Base-by-base conservation (phyloP, 2,113 vertebrate genomes). In the Microtus oregoni region DNA sequence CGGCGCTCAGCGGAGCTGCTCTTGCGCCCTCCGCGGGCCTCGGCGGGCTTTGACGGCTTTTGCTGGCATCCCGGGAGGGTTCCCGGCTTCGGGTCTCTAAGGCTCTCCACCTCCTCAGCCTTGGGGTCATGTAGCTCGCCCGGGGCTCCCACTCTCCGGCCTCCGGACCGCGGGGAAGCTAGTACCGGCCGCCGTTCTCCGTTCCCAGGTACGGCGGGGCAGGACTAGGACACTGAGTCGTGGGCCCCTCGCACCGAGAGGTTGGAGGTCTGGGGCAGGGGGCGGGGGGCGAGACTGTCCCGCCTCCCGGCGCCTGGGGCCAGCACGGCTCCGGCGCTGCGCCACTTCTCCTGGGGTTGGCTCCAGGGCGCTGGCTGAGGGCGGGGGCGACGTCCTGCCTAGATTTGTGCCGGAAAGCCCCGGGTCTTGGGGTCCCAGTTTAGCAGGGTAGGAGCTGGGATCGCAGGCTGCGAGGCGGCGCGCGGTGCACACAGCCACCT, bases 281-380 rank as follows among this genome's bases (percentile, higher is more conserved):
- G 90, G 77, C 47, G 94, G 89, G 68, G 94, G 96, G 75, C 86
- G 75, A 95, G 89, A 67, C 95, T 44, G 95, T 94, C 96, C 97
- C 95, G 91, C 96, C 96, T 98, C 94, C 91, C 72, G 87, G 92
- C 89, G 93, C 96, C 35, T 2, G 83, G 72, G 93, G 72, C 94
- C 76, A 2, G 1, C 8, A 55, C 65, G 14, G 14, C 70, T 22
- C 26, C 0, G 12, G 70, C 15, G 47, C 92, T 41, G 44, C n/a
- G 13, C 92, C 58, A 61, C 97, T 82, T 10, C 6, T 6, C 52
- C 52, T 44, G 26, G 11, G 91, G 90, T 61, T 12, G 8, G 61
- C 55, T 4, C 70, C 63, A 17, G n/a, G 63, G 77, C 70, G 75
- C 67, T 12, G 77, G 61, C 44, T 0, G 90, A 79, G 50, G 77